These are phyloP conservation scores for Benthosema pterotum DNA, from an alignment of 2,797 vertebrate species.

Conservation along the genomic window DNA sequence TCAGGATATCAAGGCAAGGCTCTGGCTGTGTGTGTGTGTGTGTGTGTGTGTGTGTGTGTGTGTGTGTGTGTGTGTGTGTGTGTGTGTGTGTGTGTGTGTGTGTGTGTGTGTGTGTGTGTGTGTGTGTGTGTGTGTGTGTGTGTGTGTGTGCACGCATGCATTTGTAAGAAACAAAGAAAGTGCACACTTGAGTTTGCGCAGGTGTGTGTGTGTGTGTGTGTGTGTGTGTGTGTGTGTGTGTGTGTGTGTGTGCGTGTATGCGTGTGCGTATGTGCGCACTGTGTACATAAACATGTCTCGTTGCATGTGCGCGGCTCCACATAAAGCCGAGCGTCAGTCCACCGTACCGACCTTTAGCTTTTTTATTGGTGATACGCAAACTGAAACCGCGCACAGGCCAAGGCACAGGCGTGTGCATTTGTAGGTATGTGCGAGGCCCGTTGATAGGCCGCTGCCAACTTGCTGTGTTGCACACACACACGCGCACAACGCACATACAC, in stretches of 20 bases:
- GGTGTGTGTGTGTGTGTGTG: not conserved
- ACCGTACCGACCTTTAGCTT: constrained; percentile 23
- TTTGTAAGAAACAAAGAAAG: no score
- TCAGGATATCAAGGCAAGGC: constrained; percentile 82
- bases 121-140: constrained; percentile 32
- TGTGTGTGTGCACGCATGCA: constrained; percentile 8
- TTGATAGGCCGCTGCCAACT: constrained; percentile 66
- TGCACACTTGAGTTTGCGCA: no score
- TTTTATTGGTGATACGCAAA: constrained; percentile 45
- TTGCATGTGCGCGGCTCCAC: constrained; percentile 19
- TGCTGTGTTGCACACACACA: constrained; percentile 12
- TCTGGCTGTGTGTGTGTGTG: constrained; percentile 61
- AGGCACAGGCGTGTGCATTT: constrained; percentile 29
- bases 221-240: not conserved
- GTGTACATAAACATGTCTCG: constrained; percentile 9
- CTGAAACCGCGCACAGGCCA: constrained; percentile 32
- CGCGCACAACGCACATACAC: constrained; percentile 34
- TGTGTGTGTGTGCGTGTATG: constrained; percentile 9
- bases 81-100: constrained; percentile 40
- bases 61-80: constrained; percentile 34
- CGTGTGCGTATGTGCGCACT: not conserved
- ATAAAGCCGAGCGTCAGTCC: constrained; percentile 40
- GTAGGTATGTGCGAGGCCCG: constrained; percentile 43
- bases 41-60: constrained; percentile 34
- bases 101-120: constrained; percentile 41